These are phyloP conservation scores for Drosophila arizonae DNA, from an alignment of 1,140 invertebrate genomes.

Conservation along the genomic window DNA sequence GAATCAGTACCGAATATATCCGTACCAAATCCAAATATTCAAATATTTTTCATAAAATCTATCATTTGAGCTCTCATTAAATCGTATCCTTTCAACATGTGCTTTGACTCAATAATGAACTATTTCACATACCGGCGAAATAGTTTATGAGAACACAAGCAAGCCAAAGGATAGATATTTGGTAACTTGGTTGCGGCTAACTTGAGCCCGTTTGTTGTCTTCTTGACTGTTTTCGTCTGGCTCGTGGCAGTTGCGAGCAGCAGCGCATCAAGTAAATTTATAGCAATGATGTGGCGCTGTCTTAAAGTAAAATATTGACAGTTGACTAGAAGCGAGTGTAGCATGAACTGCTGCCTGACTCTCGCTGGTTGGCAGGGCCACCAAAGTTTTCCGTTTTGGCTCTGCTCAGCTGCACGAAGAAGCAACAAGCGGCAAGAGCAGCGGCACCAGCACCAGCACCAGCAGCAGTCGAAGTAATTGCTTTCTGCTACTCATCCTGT, in stretches of 20 bases:
- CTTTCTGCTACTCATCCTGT: constrained; percentile 63
- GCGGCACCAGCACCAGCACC: constrained; percentile 44
- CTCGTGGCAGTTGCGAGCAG: constrained; percentile 41
- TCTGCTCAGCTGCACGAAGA: constrained; percentile 23
- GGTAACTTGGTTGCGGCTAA: neutral
- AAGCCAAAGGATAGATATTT: constrained; percentile 3
- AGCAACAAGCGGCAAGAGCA: constrained; percentile 64
- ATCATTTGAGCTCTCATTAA: too few species aligned
- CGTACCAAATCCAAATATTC: too few species aligned
- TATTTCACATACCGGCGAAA: neutral
- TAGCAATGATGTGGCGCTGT: constrained; percentile 73
- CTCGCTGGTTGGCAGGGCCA: constrained; percentile 54
- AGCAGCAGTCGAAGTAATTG: constrained; percentile 70
- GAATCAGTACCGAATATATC: too few species aligned
- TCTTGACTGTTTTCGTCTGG: constrained; percentile 41
- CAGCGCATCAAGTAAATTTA: constrained; percentile 61
- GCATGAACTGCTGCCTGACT: constrained; percentile 60
- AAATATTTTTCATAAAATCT: too few species aligned
- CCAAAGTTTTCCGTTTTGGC: constrained; percentile 54
- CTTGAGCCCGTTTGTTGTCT: neutral
- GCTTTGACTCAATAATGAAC: too few species aligned
- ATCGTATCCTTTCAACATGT: too few species aligned
- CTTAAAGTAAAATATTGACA: constrained; percentile 79
- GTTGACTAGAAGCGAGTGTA: constrained; percentile 71
- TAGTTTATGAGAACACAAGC: constrained; percentile 11